phyloP scores from a whole-genome alignment of 1,140 invertebrate genomes.

The Alviniconcha marisindica region DNA sequence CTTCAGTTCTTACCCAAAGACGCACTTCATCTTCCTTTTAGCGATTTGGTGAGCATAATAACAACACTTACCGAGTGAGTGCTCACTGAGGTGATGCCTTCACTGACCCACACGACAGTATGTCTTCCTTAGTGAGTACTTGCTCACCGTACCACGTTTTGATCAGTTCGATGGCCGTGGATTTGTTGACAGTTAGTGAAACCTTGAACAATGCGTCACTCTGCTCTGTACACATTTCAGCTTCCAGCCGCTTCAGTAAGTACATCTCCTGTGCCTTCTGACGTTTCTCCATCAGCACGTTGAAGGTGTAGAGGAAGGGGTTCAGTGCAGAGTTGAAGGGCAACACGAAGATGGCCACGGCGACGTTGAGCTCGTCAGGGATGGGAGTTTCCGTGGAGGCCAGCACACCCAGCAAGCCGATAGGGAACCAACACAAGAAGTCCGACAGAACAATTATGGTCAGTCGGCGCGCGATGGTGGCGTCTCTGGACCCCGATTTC shows the following conservation, averaged over 20 bases:
- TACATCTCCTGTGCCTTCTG: background rate
- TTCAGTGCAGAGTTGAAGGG: conserved; percentile 41
- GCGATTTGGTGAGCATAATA: too few species aligned
- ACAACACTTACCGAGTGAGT: too few species aligned
- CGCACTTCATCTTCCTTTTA: too few species aligned
- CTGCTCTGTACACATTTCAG: too few species aligned
- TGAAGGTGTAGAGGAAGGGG: conserved; percentile 37
- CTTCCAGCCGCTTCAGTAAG: background rate
- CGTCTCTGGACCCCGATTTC: conserved; percentile 8
- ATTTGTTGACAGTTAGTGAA: too few species aligned
- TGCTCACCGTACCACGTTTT: too few species aligned
- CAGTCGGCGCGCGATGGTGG: conserved; percentile 32
- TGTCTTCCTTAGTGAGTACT: too few species aligned
- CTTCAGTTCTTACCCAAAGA: too few species aligned
- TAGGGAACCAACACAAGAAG: conserved; percentile 47
- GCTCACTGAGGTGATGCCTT: too few species aligned
- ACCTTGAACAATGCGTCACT: too few species aligned
- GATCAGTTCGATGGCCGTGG: too few species aligned
- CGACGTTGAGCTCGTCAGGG: conserved; percentile 31
- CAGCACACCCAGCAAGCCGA: conserved; percentile 34
- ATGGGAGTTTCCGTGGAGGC: conserved; percentile 9
- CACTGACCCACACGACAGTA: too few species aligned
- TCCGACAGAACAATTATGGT: conserved; percentile 36
- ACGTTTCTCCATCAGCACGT: background rate
- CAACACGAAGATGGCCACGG: conserved; percentile 30